Conservation (phyloP, 1,140 invertebrate species). For the Drosophila nannoptera region DNA sequence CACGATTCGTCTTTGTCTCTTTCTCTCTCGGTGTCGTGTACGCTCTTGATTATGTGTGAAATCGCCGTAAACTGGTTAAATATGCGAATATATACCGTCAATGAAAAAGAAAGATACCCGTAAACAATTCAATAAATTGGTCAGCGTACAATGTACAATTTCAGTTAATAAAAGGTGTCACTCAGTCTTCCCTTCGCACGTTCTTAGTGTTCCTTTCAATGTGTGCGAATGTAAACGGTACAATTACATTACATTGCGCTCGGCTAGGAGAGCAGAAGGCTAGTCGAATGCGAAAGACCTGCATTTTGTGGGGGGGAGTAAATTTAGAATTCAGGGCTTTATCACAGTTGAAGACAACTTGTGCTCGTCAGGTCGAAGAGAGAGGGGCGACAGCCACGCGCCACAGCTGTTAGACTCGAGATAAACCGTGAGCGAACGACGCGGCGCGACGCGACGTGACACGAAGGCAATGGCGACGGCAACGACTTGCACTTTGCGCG, state of each 20-base stretch:
- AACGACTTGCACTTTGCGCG: slow-evolving; percentile 34
- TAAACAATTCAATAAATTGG: slow-evolving; percentile 49
- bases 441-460: background rate
- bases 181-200: background rate
- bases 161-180: slow-evolving; percentile 44
- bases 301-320: too few species aligned
- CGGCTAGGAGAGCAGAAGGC: too few species aligned
- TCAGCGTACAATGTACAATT: slow-evolving; percentile 46
- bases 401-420: slow-evolving; percentile 38
- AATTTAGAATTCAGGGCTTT: slow-evolving; percentile 5
- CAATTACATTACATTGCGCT: too few species aligned
- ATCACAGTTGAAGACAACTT: slow-evolving; percentile 16
- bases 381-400: slow-evolving; percentile 32
- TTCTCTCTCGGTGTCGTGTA: background rate
- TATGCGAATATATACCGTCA: slow-evolving; percentile 35
- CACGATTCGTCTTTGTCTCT: background rate
- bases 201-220: too few species aligned
- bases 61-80: slow-evolving; percentile 52
- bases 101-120: slow-evolving; percentile 38
- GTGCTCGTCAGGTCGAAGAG: background rate
- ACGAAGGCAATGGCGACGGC: too few species aligned
- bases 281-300: background rate
- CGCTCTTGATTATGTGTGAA: slow-evolving; percentile 58
- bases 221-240: too few species aligned
- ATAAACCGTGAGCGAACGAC: slow-evolving; percentile 2